A percentile compares a stretch with the other conserved stretches of the same genome.
Evolutionary conservation across 1,140 invertebrate species (phyloP).

Genomic region (Notospermus geniculatus): DNA sequence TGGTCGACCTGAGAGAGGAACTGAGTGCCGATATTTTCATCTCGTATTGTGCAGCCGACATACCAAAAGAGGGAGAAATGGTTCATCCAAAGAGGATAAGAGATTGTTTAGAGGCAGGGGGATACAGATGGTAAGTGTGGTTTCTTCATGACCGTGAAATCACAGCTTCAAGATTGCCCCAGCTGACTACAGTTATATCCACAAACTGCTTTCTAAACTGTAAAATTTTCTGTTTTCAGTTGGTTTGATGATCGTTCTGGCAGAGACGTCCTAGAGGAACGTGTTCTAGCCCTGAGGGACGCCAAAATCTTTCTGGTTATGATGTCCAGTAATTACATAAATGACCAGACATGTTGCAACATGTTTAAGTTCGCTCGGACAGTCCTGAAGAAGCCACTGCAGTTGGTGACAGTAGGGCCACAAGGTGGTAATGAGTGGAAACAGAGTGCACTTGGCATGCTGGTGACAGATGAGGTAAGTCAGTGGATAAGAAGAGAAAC

Average conservation of each 20-base stretch:
- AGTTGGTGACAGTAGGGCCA: constrained; percentile 40
- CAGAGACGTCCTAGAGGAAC: constrained; percentile 30
- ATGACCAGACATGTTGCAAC: constrained; percentile 39
- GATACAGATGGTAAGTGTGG: constrained; percentile 38
- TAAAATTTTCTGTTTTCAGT: constrained; percentile 25
- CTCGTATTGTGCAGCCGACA: constrained; percentile 35
- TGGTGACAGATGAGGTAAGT: constrained; percentile 20
- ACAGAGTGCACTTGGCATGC: constrained; percentile 18
- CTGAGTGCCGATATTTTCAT: constrained; percentile 35
- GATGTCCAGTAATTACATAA: constrained; percentile 43
- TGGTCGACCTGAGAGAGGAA: constrained; percentile 38
- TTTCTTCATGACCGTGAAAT: background rate
- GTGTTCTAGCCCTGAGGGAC: constrained; percentile 39
- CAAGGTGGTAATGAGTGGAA: constrained; percentile 17
- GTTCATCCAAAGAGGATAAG: constrained; percentile 35
- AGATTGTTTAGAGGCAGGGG: constrained; percentile 32
- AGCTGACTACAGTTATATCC: background rate
- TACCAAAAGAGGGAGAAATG: constrained; percentile 31
- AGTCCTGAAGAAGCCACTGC: constrained; percentile 44
- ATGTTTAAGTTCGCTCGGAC: constrained; percentile 47
- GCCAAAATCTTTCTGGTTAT: constrained; percentile 44
- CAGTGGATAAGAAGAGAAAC: too few species aligned
- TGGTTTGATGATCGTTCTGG: constrained; percentile 31
- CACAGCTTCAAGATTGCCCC: background rate
- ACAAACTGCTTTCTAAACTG: too few species aligned